A percentile compares a stretch with the other conserved stretches of the same genome.
These are phyloP conservation scores for Torymus aiolomorphi DNA, from an alignment of 2,888 invertebrate genomes.

Conservation along the genomic window DNA sequence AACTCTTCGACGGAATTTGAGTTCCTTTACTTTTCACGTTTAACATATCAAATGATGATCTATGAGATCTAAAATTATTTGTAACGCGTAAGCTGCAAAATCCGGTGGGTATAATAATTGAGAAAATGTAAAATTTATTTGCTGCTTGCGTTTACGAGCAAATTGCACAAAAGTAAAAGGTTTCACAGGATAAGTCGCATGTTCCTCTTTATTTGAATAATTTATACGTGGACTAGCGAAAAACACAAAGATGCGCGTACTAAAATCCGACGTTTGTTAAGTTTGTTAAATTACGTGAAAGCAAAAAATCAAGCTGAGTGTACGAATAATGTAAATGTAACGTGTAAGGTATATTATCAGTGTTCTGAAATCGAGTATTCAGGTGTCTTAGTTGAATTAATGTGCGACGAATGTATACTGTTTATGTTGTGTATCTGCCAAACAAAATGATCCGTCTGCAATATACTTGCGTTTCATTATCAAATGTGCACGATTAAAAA, in stretches of 20 bases:
- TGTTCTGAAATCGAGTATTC: slow-evolving; percentile 44
- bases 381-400: slow-evolving; percentile 29
- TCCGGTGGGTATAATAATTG: slow-evolving; percentile 25
- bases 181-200: slow-evolving; percentile 49
- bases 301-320: slow-evolving; percentile 26
- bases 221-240: slow-evolving; percentile 13
- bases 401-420: slow-evolving; percentile 26
- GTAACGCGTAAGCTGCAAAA: slow-evolving; percentile 32
- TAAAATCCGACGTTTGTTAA: slow-evolving; percentile 43
- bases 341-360: slow-evolving; percentile 30
- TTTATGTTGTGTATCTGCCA: slow-evolving; percentile 42
- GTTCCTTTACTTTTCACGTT: slow-evolving; percentile 64
- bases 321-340: slow-evolving; percentile 41
- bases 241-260: slow-evolving; percentile 9
- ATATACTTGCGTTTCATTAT: slow-evolving; percentile 16
- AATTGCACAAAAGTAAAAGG: slow-evolving; percentile 37
- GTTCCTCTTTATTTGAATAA: slow-evolving; percentile 42
- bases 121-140: slow-evolving; percentile 11
- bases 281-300: slow-evolving; percentile 43
- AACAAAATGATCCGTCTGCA: slow-evolving; percentile 29
- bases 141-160: slow-evolving; percentile 24
- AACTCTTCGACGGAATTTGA: slow-evolving; percentile 53
- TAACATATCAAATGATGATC: slow-evolving; percentile 71
- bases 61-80: slow-evolving; percentile 59
- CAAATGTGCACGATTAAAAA: no score